Evolutionary conservation across 2,797 vertebrate genomes (phyloP).

Genomic region (Esox masquinongy): DNA sequence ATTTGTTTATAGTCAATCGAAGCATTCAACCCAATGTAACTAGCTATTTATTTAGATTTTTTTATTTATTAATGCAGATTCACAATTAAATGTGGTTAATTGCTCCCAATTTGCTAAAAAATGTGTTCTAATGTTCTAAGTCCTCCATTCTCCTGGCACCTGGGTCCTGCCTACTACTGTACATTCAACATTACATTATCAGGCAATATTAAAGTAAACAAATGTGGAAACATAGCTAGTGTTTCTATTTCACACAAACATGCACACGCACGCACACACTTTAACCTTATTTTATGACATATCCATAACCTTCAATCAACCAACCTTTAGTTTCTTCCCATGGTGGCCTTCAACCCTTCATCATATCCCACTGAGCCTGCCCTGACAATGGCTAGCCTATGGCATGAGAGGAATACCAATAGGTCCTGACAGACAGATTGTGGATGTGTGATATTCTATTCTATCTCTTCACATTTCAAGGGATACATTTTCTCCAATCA

Average conservation of each 20-base stretch:
- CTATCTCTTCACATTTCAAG: slow-evolving; percentile 64
- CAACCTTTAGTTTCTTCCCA: slow-evolving; percentile 48
- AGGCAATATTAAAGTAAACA: neutral
- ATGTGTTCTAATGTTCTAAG: too few species aligned
- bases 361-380: slow-evolving; percentile 57
- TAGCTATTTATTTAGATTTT: too few species aligned
- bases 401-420: slow-evolving; percentile 72
- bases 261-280: neutral
- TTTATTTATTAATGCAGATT: too few species aligned
- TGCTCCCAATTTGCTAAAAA: too few species aligned
- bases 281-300: slow-evolving; percentile 13
- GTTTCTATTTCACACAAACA: neutral
- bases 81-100: too few species aligned
- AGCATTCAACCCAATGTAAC: too few species aligned
- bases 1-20: too few species aligned
- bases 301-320: slow-evolving; percentile 53
- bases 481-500: slow-evolving; percentile 40
- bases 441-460: slow-evolving; percentile 55
- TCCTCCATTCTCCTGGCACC: too few species aligned
- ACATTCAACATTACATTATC: too few species aligned
- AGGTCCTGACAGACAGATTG: slow-evolving; percentile 39
- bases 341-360: slow-evolving; percentile 50
- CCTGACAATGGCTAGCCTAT: slow-evolving; percentile 71
- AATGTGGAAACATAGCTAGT: neutral
- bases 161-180: too few species aligned